Evolutionary conservation across 1,140 invertebrate genomes (phyloP), one percentile per base, ranked within the genome.

Genomic region (Anoplolepis gracilipes): DNA sequence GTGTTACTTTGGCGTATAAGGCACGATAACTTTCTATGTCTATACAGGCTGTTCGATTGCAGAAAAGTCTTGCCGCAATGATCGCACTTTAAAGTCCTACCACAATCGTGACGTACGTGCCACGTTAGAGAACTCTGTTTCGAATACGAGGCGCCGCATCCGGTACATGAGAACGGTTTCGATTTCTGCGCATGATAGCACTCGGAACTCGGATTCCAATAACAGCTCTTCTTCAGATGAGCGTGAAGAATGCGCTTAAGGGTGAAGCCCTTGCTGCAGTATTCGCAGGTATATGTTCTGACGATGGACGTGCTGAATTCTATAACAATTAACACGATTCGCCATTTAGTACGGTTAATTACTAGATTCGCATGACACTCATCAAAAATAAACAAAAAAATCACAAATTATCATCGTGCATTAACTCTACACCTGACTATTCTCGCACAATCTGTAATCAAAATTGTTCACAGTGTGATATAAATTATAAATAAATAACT

Each of bases 1-100:
- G 8, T 76, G 4, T 5, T 42, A 42, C 8, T 62, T 16, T 0
- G 16, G 5, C 57, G n/a, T n/a, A n/a, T 76, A 76, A 79, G 6
- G 28, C 62, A 67, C 2, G 7, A 22, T 42, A 42, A 10, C 11
- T 39, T 16, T 3, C 22, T 77, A 70, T 95, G 95, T 19, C 93
- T 93, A 4, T 91, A 91, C 0, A 95, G 76, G 33, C 93, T 93
- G 67, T 92, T 93, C 39, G 90, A 93, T 59, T 94, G 92, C 7
- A 94, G 88, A 86, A 95, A 95, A 1, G 91, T 93, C 49, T 95
- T 93, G 30, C 90, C 92, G 79, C 95, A 96, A 19, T 77, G 79
- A 6, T 90, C 78, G 70, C 95, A 96, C 5, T 89, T 89, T 33
- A 92, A 84, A 0, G 86, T 93, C 36, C 72, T 90, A 7, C 92